phyloP scores from a whole-genome alignment of 2,888 invertebrate species.

The Sussaba pulchella region DNA sequence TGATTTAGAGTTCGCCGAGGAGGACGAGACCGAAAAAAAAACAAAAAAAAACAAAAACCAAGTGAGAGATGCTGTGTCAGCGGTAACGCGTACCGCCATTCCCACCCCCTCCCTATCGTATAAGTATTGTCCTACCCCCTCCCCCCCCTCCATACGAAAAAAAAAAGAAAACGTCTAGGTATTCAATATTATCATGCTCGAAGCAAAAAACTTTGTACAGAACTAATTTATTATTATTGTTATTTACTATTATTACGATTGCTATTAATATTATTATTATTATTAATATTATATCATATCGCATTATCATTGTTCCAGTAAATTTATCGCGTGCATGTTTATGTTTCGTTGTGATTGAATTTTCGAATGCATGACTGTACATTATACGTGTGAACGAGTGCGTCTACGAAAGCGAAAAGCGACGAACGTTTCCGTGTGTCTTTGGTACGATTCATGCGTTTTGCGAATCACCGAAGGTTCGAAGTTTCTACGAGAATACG shows the following conservation, averaged over 20 bases:
- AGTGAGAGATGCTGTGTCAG: conserved; percentile 70
- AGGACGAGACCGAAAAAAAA: conserved; percentile 57
- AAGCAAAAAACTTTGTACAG: conserved; percentile 82
- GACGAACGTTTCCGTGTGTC: conserved; percentile 50
- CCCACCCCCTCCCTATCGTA: conserved; percentile 41
- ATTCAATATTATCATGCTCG: conserved; percentile 80
- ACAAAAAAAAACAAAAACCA: conserved; percentile 15
- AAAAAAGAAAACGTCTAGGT: conserved; percentile 63
- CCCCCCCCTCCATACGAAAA: conserved; percentile 16
- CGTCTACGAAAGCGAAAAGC: conserved; percentile 47
- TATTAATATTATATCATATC: conserved; percentile 76
- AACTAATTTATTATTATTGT: conserved; percentile 84
- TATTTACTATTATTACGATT: conserved; percentile 81
- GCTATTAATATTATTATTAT: conserved; percentile 77
- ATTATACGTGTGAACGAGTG: conserved; percentile 33
- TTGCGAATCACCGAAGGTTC: conserved; percentile 6
- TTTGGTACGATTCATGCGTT: conserved; percentile 42
- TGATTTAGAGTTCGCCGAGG: conserved; percentile 29
- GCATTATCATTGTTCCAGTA: conserved; percentile 80
- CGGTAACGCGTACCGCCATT: conserved; percentile 59
- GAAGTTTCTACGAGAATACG: background rate
- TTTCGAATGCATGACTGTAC: conserved; percentile 3
- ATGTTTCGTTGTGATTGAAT: conserved; percentile 40
- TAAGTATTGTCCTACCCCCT: conserved; percentile 29
- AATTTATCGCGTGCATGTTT: conserved; percentile 65